Conservation (phyloP, 2,797 vertebrate genomes). For the Esox lucius region DNA sequence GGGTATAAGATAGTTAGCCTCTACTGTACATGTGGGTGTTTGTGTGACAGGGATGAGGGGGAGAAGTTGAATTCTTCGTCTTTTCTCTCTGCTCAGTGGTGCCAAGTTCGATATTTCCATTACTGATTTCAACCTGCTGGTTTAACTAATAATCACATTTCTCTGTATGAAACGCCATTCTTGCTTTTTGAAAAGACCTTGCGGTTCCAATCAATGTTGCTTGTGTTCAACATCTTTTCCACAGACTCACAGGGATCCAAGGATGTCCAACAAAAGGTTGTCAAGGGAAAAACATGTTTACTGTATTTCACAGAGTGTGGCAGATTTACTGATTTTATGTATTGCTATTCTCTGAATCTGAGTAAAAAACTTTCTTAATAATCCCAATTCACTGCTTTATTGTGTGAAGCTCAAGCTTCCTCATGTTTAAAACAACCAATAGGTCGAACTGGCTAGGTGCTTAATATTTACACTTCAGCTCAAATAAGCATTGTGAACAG, state of each 20-base stretch:
- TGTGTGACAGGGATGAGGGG: background rate
- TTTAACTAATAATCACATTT: background rate
- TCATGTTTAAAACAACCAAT: too few species aligned
- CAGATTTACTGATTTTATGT: background rate
- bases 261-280: background rate
- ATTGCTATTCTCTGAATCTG: background rate
- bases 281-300: background rate
- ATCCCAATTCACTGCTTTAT: too few species aligned
- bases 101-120: background rate
- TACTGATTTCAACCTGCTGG: background rate
- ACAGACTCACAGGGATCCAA: constrained; percentile 4
- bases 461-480: too few species aligned
- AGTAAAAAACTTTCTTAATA: too few species aligned
- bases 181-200: background rate
- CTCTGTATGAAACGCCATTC: too few species aligned
- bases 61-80: background rate
- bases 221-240: background rate
- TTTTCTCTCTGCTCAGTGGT: background rate
- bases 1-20: constrained; percentile 9
- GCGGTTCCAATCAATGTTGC: background rate
- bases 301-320: background rate
- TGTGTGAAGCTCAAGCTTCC: too few species aligned
- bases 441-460: too few species aligned
- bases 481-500: too few species aligned
- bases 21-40: background rate